Base-by-base conservation (phyloP, 2,797 vertebrate species). In the Galaxias olidus region DNA sequence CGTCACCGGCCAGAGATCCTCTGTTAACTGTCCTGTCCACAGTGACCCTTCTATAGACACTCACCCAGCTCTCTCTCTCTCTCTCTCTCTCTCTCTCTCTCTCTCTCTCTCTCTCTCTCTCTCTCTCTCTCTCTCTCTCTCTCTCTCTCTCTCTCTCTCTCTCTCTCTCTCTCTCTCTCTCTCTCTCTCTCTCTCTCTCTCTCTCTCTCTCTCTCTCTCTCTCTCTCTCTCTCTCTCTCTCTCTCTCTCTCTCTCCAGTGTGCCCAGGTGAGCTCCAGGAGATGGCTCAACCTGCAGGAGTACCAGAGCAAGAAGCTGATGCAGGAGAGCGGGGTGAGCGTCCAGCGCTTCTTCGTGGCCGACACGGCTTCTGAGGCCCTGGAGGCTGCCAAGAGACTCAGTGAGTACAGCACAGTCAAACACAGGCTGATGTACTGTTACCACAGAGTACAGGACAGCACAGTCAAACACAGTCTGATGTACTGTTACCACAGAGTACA, bases 261-360 rank as follows among this genome's bases (percentile, higher is more conserved):
- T 74, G 73, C 86, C 73, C 92, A 92, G 17, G 82, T 92, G 84
- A 92, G 82, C 81, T 86, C 93, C 64, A 92, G 92, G 89, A 92
- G 98, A 94, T 98, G 97, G 96, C 92, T 99, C 82, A 99, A 98
- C 88, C 92, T 99, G 62, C 97, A 99, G 82, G 98, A 99, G 84
- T 99, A 98, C 90, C 97, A 99, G 91, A 99, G 97, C 93, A 99
- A 99, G 90, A 97, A 96, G 90, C 90, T 99, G 86, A 99, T 99
- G 98, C 95, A 95, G 76, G 96, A 98, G 80, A 90, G 94, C 0
- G 97, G 98, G 10, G 96, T 99, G 75, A 86, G 93, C n/a, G 97
- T 99, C 77, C 98, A 99, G 72, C 94, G 94, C 66, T 99, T 99
- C 90, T 96, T 93, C 43, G 96, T 99, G 59, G 98, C 95, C 40